These are phyloP conservation scores for Eucidaris tribuloides DNA, from an alignment of 35 echinoderm and acorn worm genomes.

Conservation along the genomic window DNA sequence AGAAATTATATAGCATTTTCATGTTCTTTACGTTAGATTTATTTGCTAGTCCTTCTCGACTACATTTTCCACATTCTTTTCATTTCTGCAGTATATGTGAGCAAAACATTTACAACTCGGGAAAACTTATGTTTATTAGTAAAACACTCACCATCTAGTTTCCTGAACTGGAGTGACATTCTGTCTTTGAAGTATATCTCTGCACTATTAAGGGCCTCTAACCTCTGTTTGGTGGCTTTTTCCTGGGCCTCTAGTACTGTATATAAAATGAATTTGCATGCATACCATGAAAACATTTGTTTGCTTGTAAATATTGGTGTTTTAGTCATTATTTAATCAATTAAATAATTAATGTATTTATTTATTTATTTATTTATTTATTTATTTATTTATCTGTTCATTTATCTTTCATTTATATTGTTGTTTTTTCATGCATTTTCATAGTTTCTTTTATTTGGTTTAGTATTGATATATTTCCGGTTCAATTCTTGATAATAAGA, in stretches of 20 bases:
- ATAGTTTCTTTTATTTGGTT: no score
- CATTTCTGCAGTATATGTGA: neutral
- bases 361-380: no score
- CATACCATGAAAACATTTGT: no score
- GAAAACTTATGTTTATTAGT: neutral
- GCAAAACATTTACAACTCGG: neutral
- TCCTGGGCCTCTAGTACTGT: slow-evolving; percentile 76
- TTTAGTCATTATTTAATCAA: no score
- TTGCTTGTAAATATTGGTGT: no score
- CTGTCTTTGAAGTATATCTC: slow-evolving; percentile 71
- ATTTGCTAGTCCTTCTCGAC: neutral
- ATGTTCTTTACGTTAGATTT: neutral
- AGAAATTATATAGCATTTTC: neutral
- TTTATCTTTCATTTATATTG: no score
- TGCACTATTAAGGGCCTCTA: slow-evolving; percentile 58
- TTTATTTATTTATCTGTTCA: no score
- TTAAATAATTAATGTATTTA: no score
- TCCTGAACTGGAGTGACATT: slow-evolving; percentile 66
- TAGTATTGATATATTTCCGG: no score
- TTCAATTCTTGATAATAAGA: no score
- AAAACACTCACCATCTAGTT: slow-evolving; percentile 60
- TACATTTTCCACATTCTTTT: neutral
- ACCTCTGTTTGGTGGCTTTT: slow-evolving; percentile 51
- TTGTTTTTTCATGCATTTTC: no score
- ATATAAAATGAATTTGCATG: no score